Conservation (phyloP, 1,140 invertebrate genomes). For the Phenacoccus solenopsis region DNA sequence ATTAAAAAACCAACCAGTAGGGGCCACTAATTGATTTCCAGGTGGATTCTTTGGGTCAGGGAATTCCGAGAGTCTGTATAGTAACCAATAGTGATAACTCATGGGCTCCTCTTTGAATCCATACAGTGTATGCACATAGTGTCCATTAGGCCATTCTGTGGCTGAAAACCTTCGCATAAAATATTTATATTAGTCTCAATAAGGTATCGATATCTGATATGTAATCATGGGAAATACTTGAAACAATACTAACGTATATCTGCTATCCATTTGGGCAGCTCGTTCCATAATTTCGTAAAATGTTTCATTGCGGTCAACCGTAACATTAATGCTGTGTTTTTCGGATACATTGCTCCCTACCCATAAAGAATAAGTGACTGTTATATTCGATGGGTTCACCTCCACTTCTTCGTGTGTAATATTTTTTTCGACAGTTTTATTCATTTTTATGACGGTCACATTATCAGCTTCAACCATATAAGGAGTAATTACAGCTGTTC, state of each 20-base stretch:
- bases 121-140: slow-evolving; percentile 77
- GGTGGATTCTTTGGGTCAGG: slow-evolving; percentile 64
- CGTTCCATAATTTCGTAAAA: slow-evolving; percentile 75
- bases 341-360: slow-evolving; percentile 68
- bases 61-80: slow-evolving; percentile 59
- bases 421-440: slow-evolving; percentile 1
- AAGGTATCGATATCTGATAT: background rate
- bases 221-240: background rate
- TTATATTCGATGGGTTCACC: slow-evolving; percentile 35
- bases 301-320: slow-evolving; percentile 55
- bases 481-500: background rate
- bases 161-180: slow-evolving; percentile 50
- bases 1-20: slow-evolving; percentile 46
- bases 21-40: slow-evolving; percentile 67
- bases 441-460: background rate
- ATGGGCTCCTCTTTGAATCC: slow-evolving; percentile 73
- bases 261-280: slow-evolving; percentile 55
- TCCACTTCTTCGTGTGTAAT: background rate
- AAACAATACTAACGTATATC: slow-evolving; percentile 20
- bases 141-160: slow-evolving; percentile 77
- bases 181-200: background rate
- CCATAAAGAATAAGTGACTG: slow-evolving; percentile 73
- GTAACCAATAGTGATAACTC: slow-evolving; percentile 76
- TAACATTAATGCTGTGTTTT: slow-evolving; percentile 52
- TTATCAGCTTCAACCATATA: background rate